A percentile compares a stretch with the other conserved stretches of the same genome.
Evolutionary conservation across 2,113 vertebrate genomes (phyloP).

Genomic region (Hucho hucho): DNA sequence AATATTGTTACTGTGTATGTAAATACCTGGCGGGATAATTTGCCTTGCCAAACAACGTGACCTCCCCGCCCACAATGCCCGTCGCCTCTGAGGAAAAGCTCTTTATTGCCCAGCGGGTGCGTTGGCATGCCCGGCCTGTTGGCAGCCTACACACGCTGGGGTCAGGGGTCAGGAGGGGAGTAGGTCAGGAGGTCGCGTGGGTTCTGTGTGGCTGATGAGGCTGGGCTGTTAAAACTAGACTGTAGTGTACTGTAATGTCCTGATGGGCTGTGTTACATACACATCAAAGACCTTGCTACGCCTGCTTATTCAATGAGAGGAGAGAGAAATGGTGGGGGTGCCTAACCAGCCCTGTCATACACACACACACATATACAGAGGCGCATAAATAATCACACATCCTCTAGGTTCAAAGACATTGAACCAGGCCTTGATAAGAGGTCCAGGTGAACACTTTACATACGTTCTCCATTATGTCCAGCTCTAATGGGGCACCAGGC

Average conservation of each 20-base stretch:
- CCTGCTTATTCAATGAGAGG: too few relatives aligned
- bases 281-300: too few relatives aligned
- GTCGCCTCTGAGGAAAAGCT: not conserved
- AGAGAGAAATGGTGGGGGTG: too few relatives aligned
- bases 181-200: not conserved
- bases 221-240: conserved; percentile 18
- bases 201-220: conserved; percentile 18
- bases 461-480: conserved; percentile 57
- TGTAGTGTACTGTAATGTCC: not conserved
- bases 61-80: conserved; percentile 21
- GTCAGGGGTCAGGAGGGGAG: conserved; percentile 4
- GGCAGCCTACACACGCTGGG: not conserved
- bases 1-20: conserved; percentile 67
- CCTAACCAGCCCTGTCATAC: not conserved
- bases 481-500: conserved; percentile 48
- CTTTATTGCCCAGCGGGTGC: not conserved
- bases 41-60: conserved; percentile 52
- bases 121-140: not conserved
- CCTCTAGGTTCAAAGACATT: not conserved
- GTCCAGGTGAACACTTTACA: conserved; percentile 65
- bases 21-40: conserved; percentile 62
- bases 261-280: conserved; percentile 19
- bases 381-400: conserved; percentile 13
- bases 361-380: conserved; percentile 5
- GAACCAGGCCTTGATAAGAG: conserved; percentile 45